Percentiles rank a stretch among this genome's conserved stretches.
Evolutionary conservation across 2,888 invertebrate species (phyloP).

Genomic region (Spisula solida): DNA sequence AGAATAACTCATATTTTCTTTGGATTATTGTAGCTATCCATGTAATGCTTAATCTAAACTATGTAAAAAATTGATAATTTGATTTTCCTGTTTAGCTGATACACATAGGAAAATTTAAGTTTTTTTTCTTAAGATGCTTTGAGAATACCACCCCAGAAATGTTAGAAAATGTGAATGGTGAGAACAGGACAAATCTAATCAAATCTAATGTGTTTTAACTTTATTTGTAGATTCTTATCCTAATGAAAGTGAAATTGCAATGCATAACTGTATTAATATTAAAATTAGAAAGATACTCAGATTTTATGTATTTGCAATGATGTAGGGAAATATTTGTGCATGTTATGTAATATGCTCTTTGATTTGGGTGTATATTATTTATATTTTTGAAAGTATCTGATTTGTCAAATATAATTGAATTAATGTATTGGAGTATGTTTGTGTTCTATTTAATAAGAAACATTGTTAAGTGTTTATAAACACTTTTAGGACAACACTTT

Average conservation of each 20-base stretch:
- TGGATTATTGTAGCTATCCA: no score
- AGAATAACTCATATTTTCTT: no score
- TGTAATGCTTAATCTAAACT: no score
- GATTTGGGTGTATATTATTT: background rate
- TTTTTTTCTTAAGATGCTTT: no score
- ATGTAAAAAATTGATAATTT: no score
- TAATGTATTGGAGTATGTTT: no score
- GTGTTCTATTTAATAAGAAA: no score
- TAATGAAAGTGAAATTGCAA: background rate
- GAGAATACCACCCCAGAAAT: background rate
- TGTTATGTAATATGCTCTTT: background rate
- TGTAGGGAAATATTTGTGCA: background rate
- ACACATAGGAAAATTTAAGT: no score
- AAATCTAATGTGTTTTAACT: background rate
- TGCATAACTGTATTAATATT: slow-evolving; percentile 6
- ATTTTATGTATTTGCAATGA: background rate
- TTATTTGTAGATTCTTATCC: slow-evolving; percentile 8
- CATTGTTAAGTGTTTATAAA: no score
- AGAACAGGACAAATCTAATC: background rate
- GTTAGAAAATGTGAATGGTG: background rate
- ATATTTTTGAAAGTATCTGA: background rate
- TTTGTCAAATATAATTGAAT: background rate
- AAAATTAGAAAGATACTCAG: background rate
- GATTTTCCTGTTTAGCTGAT: no score
- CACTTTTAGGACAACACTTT: no score